These are phyloP conservation scores for Paradoxurus hermaphroditus DNA, from an alignment of 2,113 vertebrate genomes.

Conservation along the genomic window DNA sequence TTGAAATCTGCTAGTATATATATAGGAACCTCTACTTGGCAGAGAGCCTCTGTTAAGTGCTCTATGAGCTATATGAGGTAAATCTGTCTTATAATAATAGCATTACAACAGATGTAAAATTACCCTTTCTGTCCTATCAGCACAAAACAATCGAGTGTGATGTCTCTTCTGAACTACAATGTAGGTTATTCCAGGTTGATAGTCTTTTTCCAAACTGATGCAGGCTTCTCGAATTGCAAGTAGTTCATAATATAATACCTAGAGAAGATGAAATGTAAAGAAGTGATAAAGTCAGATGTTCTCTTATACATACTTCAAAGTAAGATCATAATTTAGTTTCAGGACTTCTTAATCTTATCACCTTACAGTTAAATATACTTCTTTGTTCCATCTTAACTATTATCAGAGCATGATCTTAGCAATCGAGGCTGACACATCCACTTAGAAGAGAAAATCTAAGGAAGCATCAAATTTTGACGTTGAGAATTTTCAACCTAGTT, in stretches of 20 bases:
- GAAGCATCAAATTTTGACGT: background rate
- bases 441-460: conserved; percentile 27
- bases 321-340: conserved; percentile 17
- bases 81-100: background rate
- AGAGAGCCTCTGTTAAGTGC: background rate
- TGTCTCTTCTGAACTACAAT: conserved; percentile 99
- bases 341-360: conserved; percentile 12
- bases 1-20: background rate
- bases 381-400: conserved; percentile 15
- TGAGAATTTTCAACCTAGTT: conserved; percentile 12
- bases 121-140: conserved; percentile 98
- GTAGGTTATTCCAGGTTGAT: conserved; percentile 99
- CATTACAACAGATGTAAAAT: conserved; percentile 59
- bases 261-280: conserved; percentile 49
- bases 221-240: conserved; percentile 99
- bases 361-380: background rate
- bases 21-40: background rate
- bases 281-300: background rate
- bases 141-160: conserved; percentile 98
- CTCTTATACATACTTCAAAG: background rate
- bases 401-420: background rate
- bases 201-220: conserved; percentile 99
- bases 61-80: background rate
- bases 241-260: conserved; percentile 99
- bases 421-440: background rate